Evolutionary conservation across 2,113 vertebrate species (phyloP).

Genomic region (Cryptomyrus ogoouensis): DNA sequence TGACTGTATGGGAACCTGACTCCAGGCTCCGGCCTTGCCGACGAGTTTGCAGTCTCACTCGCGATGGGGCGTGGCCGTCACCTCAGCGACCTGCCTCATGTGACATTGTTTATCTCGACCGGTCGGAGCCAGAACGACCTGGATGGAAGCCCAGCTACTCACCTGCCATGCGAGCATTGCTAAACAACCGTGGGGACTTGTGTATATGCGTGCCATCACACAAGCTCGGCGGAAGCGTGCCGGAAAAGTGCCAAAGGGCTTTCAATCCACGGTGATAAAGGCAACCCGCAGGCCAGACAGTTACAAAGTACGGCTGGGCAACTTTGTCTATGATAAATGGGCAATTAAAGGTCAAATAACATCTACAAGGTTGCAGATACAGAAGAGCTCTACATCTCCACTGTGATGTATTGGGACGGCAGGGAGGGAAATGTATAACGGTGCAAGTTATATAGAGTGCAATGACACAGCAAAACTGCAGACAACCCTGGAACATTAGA

Average conservation of each 20-base stretch:
- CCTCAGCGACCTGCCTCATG: not conserved
- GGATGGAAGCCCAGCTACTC: not conserved
- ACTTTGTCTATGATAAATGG: not conserved
- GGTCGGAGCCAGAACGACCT: not conserved
- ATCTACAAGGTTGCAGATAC: not conserved
- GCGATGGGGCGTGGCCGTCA: not conserved
- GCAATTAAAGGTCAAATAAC: not conserved
- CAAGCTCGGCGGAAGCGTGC: not conserved
- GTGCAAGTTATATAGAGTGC: not conserved
- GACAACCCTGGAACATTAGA: not conserved
- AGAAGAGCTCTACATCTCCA: not conserved
- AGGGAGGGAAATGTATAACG: not conserved
- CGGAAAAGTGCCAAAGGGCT: not conserved
- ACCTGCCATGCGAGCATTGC: not conserved
- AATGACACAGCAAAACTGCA: not conserved
- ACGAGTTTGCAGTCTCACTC: not conserved
- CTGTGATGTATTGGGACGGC: not conserved
- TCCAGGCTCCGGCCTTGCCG: not conserved
- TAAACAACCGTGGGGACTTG: not conserved
- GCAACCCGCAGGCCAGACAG: not conserved
- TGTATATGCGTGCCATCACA: not conserved
- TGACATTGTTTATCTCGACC: not conserved
- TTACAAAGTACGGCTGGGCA: not conserved
- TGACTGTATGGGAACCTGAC: not conserved
- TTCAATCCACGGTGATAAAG: not conserved